Evolutionary conservation across 2,797 vertebrate genomes (phyloP), one percentile per base, ranked within the genome.

Genomic region (Taenioides sp.): DNA sequence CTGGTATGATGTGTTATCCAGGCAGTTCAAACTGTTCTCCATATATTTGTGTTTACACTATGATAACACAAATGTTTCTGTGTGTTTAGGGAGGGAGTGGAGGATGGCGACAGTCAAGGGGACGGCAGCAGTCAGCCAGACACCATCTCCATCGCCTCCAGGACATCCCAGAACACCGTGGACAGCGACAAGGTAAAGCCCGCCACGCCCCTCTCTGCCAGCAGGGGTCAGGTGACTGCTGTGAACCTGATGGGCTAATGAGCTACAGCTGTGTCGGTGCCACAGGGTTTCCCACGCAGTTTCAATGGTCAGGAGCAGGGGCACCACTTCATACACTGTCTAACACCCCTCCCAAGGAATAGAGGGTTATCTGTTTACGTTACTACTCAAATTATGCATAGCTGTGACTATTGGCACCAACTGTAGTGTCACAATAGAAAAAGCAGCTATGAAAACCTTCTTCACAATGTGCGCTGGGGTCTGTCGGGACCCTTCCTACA

Each of bases 141-240:
- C 73, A 98, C 96, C 72, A 95, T 99, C 91, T 99, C 97, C 82
- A 98, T 99, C 49, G 97, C 97, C 20, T 99, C 98, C 72, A 94
- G 98, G 82, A 99, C 97, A 1, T 99, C 98, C 25, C 98, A 99
- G 92, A 98, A 98, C 93, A 99, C 98, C 23, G 92, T 97, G 75
- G 98, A 99, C 92, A 99, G 98, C 61, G 98, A 99, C 93, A 99
- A 98, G 96, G 97, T 99, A 96, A 87, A 94, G n/a, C 27, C 27
- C 10, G 28, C 22, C 49, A 69, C 43, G 22, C n/a, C 17, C 11
- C 14, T 37, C 2, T 54, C 14, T 31, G 65, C 25, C 25, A 25
- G 64, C 27, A 34, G 65, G 28, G 25, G 65, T 34, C 65, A 54
- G n/a, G 50, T 34, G 50, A 18, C 64, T 27, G 16, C 64, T 65